Percentiles rank a stretch among this genome's conserved stretches.
Evolutionary conservation across 1,140 invertebrate species (phyloP).

Genomic region (Tachypleus tridentatus): DNA sequence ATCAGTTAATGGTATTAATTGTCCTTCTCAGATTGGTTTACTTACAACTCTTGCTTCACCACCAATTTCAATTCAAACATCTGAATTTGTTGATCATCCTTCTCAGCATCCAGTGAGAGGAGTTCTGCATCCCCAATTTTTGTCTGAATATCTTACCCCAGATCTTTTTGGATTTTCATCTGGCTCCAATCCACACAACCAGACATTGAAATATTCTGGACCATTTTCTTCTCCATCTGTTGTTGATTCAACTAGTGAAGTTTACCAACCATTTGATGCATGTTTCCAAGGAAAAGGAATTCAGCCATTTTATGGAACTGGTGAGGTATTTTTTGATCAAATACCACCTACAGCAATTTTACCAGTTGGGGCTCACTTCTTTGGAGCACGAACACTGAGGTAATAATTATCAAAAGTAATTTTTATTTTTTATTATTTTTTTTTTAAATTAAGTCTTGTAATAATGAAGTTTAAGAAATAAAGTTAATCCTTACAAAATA

Average conservation of each 20-base stretch:
- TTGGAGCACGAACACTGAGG: slow-evolving; percentile 17
- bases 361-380: slow-evolving; percentile 12
- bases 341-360: slow-evolving; percentile 16
- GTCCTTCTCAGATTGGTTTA: slow-evolving; percentile 2
- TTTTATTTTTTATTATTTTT: too few relatives aligned
- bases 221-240: slow-evolving; percentile 11
- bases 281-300: slow-evolving; percentile 10
- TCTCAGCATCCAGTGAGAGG: slow-evolving; percentile 13
- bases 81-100: slow-evolving; percentile 14
- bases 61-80: slow-evolving; percentile 9
- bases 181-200: slow-evolving; percentile 1
- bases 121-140: slow-evolving; percentile 12
- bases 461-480: too few relatives aligned
- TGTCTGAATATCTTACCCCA: slow-evolving; percentile 11
- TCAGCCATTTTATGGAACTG: slow-evolving; percentile 11
- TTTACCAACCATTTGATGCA: slow-evolving; percentile 16
- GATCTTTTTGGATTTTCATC: slow-evolving; percentile 10
- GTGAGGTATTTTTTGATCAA: slow-evolving; percentile 16
- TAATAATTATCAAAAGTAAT: background rate
- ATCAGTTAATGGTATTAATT: background rate
- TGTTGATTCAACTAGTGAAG: slow-evolving; percentile 14
- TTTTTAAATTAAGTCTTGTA: too few relatives aligned
- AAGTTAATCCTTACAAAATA: too few relatives aligned
- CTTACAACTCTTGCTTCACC: slow-evolving; percentile 6
- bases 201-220: slow-evolving; percentile 14